These are phyloP conservation scores for Tichodroma muraria DNA, from an alignment of 2,113 vertebrate genomes.

Conservation along the genomic window DNA sequence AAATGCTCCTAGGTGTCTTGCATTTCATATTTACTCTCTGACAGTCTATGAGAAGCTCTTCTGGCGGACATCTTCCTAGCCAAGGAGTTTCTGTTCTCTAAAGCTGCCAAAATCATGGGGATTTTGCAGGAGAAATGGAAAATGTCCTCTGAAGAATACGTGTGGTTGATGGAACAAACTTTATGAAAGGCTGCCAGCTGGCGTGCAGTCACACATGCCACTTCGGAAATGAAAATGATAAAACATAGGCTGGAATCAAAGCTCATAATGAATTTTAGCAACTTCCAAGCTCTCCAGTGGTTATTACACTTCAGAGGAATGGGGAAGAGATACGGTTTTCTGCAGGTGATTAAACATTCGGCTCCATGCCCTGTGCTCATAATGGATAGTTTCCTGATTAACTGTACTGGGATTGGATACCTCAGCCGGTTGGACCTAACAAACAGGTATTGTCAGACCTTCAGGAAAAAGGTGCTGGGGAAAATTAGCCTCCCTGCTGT, in stretches of 20 bases:
- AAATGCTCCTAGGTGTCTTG: neutral
- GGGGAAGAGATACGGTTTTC: neutral
- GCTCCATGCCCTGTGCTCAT: neutral
- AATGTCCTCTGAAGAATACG: neutral
- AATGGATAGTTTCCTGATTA: neutral
- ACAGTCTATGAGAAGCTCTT: neutral
- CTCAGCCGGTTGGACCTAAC: neutral
- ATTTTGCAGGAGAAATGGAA: neutral
- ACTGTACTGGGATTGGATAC: neutral
- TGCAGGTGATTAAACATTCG: neutral
- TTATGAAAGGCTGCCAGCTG: neutral
- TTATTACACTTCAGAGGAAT: neutral
- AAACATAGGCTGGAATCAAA: neutral
- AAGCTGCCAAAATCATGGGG: neutral
- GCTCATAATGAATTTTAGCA: neutral
- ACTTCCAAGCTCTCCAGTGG: neutral
- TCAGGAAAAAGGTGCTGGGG: neutral
- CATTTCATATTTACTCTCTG: neutral
- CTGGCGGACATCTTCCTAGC: neutral
- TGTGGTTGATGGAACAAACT: neutral
- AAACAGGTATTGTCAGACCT: neutral
- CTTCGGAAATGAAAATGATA: neutral
- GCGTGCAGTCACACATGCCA: rapidly evolving
- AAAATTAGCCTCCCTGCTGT: neutral
- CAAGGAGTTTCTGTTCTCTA: neutral